Percentiles rank a stretch among this genome's conserved stretches.
Evolutionary conservation across 1,140 invertebrate species (phyloP).

Genomic region (Drosophila willistoni): DNA sequence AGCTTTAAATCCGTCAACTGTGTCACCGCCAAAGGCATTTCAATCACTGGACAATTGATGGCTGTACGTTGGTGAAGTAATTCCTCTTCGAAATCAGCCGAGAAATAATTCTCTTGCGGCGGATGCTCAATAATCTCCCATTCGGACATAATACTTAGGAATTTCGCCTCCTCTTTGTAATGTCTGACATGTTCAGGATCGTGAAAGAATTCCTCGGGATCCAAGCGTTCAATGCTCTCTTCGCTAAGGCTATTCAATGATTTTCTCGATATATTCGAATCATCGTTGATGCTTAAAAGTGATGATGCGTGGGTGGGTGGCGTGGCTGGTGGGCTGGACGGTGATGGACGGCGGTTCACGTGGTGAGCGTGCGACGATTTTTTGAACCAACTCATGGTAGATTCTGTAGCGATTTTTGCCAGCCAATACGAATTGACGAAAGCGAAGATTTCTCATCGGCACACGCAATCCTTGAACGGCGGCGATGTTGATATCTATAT

Average conservation of each 20-base stretch:
- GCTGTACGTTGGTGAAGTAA: constrained; percentile 53
- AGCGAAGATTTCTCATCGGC: constrained; percentile 86
- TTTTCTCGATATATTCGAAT: constrained; percentile 37
- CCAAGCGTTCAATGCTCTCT: constrained; percentile 61
- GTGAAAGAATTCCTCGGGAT: constrained; percentile 80
- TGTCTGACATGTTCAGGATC: constrained; percentile 76
- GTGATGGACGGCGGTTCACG: constrained; percentile 77
- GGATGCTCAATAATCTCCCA: constrained; percentile 79
- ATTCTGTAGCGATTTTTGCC: constrained; percentile 85
- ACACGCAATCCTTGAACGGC: constrained; percentile 50
- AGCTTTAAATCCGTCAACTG: background rate
- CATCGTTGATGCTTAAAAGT: background rate
- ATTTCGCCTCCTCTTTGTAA: constrained; percentile 74
- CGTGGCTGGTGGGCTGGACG: background rate
- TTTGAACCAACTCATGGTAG: constrained; percentile 86
- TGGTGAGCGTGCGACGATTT: constrained; percentile 85
- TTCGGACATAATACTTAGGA: constrained; percentile 77
- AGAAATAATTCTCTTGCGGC: constrained; percentile 67
- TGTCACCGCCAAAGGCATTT: background rate
- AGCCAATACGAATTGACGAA: constrained; percentile 86
- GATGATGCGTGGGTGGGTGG: background rate
- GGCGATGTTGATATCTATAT: constrained; percentile 26
- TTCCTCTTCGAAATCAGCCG: constrained; percentile 77
- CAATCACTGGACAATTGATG: too few species aligned
- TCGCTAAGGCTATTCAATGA: constrained; percentile 58